Evolutionary conservation across 2,797 vertebrate species (phyloP).

Genomic region (Limosa lapponica): DNA sequence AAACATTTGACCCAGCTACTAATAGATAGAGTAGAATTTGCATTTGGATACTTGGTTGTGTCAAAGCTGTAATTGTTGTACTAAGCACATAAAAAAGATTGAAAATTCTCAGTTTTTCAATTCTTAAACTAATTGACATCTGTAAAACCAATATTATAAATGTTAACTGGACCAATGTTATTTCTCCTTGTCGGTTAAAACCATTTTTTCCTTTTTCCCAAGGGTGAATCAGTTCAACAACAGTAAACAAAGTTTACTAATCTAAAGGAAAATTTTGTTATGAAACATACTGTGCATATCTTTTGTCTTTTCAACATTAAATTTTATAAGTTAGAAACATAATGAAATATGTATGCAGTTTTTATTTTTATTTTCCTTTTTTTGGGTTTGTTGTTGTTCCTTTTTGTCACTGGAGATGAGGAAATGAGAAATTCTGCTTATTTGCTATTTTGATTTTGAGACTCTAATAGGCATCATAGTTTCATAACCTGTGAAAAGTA

Average conservation of each 20-base stretch:
- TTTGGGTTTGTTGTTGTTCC: not conserved
- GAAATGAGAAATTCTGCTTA: not conserved
- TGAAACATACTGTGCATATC: not conserved
- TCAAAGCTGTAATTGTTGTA: not conserved
- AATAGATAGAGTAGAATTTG: not conserved
- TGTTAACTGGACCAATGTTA: fast-evolving
- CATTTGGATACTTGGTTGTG: not conserved
- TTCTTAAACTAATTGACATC: not conserved
- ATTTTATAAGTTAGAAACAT: not conserved
- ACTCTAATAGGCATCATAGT: not conserved
- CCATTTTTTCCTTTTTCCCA: not conserved
- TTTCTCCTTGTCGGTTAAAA: not conserved
- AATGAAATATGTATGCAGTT: not conserved
- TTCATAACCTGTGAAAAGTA: not conserved
- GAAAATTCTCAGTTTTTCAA: not conserved
- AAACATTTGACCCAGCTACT: not conserved
- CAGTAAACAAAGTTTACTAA: not conserved
- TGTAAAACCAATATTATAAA: not conserved
- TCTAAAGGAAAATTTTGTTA: not conserved
- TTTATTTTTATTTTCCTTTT: not conserved
- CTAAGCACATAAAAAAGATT: not conserved
- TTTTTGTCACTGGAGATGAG: not conserved
- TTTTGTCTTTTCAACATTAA: not conserved
- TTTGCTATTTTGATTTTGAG: not conserved
- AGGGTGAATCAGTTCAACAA: not conserved